phyloP scores from a whole-genome alignment of 2,888 invertebrate species.

The Melinaea menophilus region DNA sequence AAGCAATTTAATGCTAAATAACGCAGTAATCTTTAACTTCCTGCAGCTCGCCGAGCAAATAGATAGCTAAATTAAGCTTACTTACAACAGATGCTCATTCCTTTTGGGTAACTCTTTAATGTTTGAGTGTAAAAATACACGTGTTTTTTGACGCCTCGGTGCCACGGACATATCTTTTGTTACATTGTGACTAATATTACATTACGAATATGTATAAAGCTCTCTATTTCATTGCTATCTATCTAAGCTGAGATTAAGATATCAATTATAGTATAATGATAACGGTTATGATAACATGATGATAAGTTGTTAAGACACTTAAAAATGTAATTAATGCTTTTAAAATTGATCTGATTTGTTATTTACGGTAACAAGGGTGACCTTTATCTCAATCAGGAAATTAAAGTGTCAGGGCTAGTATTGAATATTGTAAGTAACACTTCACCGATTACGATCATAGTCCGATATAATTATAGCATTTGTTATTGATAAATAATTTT shows the following conservation, averaged over 20 bases:
- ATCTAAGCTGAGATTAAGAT: too few species aligned
- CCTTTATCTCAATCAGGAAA: slow-evolving; percentile 34
- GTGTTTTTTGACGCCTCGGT: slow-evolving; percentile 47
- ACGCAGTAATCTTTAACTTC: background rate
- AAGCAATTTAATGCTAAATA: too few species aligned
- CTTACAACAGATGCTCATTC: slow-evolving; percentile 48
- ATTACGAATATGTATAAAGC: too few species aligned
- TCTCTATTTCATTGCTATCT: too few species aligned
- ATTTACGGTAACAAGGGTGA: slow-evolving; percentile 22
- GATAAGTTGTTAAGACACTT: too few species aligned
- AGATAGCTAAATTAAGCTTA: slow-evolving; percentile 30
- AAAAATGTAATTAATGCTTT: background rate
- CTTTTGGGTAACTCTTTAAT: slow-evolving; percentile 53
- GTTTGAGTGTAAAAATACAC: slow-evolving; percentile 58
- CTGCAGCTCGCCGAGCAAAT: background rate
- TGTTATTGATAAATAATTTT: too few species aligned
- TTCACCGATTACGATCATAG: slow-evolving; percentile 8
- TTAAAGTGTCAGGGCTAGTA: slow-evolving; percentile 26
- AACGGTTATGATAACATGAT: too few species aligned
- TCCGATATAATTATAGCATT: slow-evolving; percentile 3
- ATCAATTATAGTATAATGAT: too few species aligned
- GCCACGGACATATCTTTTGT: slow-evolving; percentile 40
- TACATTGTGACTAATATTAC: too few species aligned
- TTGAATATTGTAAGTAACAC: slow-evolving; percentile 18
- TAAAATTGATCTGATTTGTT: background rate